Base-by-base conservation (phyloP, 2,888 invertebrate species). In the Autographa pulchrina region DNA sequence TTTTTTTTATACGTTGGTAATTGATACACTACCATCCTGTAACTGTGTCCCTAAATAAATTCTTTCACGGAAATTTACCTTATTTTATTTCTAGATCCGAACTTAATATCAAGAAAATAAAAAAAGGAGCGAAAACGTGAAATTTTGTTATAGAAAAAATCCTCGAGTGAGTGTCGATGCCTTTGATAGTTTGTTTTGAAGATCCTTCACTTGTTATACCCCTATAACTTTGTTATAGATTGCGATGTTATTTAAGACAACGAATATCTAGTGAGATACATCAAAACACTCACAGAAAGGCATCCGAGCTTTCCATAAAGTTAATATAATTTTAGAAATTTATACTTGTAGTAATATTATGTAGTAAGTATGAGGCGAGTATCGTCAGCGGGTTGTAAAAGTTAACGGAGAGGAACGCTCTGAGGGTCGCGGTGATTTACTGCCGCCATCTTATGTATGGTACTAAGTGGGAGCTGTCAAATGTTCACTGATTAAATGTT, bases 1-100 rank as follows among this genome's bases (percentile, higher is more conserved):
- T 64, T 66, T 70, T n/a, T 48, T 43, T 41, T 25, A 48, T 62
- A 43, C 32, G 18, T 38, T n/a, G 35, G 18, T 18, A 61, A 35
- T 61, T 61, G 20, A 35, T 61, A 61, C 18, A 35, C 20, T 56
- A 56, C 7, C 20, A 11, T 13, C 20, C 13, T 20, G 54, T 20
- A 56, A 48, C n/a, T 48, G 48, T 7, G n/a, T n/a, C 48, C n/a
- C 0, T 48, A 48, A n/a, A n/a, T 48, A 48, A 48, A 48, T 48
- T 48, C n/a, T 16, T 8, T 48, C 3, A 14, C 6, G 6, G 16
- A 48, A 5, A 2, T 48, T n/a, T n/a, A 48, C 48, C n/a, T n/a
- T n/a, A n/a, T n/a, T n/a, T n/a, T 48, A n/a, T n/a, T 48, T 48
- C 4, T 43, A 11, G 2, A 35, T 35, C 25, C 25, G 3, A 25